Conservation (phyloP, 2,113 vertebrate species). For the Dipodomys spectabilis region DNA sequence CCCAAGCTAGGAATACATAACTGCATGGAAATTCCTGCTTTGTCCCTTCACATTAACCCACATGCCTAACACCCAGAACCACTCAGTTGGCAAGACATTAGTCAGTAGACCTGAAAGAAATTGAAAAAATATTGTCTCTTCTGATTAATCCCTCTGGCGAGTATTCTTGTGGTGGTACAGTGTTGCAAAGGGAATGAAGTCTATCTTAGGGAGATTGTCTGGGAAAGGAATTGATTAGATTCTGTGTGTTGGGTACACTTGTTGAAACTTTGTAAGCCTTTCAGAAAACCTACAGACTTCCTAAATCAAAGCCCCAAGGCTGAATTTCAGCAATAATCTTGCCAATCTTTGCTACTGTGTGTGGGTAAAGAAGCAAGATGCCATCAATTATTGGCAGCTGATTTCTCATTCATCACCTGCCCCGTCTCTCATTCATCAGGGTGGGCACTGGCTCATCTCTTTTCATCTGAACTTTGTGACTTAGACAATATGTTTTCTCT, state of each 20-base stretch:
- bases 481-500: neutral
- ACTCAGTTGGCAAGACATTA: conserved; percentile 63
- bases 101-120: conserved; percentile 79
- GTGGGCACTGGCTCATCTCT: neutral
- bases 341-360: neutral
- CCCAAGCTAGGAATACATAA: conserved; percentile 41
- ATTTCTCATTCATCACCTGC: neutral
- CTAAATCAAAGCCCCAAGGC: neutral
- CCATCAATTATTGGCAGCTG: neutral
- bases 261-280: neutral
- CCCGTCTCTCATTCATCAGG: neutral
- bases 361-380: neutral
- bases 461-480: neutral
- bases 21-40: neutral
- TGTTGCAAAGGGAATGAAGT: neutral
- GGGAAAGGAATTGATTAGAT: conserved; percentile 38
- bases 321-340: neutral
- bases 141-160: conserved; percentile 75
- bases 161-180: conserved; percentile 28
- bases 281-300: conserved; percentile 53
- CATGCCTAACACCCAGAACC: conserved; percentile 59
- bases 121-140: conserved; percentile 74
- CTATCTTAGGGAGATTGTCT: neutral
- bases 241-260: neutral
- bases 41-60: conserved; percentile 62